Percentiles rank a stretch among this genome's conserved stretches.
phyloP scores from a whole-genome alignment of 2,888 invertebrate species.

The Nyleta sp. region DNA sequence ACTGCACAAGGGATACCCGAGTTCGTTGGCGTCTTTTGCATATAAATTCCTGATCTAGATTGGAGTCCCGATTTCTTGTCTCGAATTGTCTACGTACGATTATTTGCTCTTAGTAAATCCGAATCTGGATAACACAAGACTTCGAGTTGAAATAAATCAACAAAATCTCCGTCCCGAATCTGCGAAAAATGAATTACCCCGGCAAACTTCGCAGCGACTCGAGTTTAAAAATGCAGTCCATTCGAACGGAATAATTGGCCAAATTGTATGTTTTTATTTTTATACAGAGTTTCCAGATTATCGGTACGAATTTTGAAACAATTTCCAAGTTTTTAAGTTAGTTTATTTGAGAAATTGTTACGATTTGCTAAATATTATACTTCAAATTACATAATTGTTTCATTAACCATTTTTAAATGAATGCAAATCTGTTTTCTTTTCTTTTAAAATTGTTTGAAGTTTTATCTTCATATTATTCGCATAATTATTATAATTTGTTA shows the following conservation, averaged over 20 bases:
- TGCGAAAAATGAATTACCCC: conserved; percentile 10
- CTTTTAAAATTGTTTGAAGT: too few relatives aligned
- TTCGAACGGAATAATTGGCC: not conserved
- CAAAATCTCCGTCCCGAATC: conserved; percentile 11
- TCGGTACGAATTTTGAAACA: too few relatives aligned
- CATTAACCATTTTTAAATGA: too few relatives aligned
- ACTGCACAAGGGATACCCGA: conserved; percentile 10
- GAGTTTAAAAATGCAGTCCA: conserved; percentile 13
- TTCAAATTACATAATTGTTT: too few relatives aligned
- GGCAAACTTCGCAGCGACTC: not conserved
- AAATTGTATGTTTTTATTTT: too few relatives aligned
- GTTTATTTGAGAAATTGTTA: too few relatives aligned
- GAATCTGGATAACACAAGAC: not conserved
- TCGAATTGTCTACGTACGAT: conserved; percentile 30
- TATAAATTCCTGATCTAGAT: conserved; percentile 39
- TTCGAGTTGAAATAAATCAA: conserved; percentile 21
- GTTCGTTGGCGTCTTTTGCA: conserved; percentile 31
- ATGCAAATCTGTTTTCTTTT: too few relatives aligned
- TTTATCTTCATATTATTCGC: too few relatives aligned
- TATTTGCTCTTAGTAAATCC: conserved; percentile 37
- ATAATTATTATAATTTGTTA: too few relatives aligned
- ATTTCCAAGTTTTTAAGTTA: too few relatives aligned
- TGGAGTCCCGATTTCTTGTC: conserved; percentile 26
- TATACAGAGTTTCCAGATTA: too few relatives aligned
- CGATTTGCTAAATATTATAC: too few relatives aligned